A percentile compares a stretch with the other conserved stretches of the same genome.
These are phyloP conservation scores for Olivierus martensii DNA, from an alignment of 1,140 invertebrate genomes.

Conservation along the genomic window DNA sequence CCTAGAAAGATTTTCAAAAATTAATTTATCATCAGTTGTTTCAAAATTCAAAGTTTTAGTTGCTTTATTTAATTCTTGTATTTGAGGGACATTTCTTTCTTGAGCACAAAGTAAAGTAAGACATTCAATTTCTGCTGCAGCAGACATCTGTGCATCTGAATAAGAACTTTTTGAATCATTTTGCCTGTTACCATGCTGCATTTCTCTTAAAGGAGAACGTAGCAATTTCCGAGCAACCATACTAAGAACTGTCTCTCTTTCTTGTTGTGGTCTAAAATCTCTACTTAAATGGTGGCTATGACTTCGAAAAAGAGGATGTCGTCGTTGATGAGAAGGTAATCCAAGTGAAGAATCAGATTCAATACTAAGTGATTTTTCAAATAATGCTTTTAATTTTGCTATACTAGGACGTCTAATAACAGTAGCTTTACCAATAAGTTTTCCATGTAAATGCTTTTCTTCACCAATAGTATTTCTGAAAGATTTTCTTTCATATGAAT, in stretches of 20 bases:
- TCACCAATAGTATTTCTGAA: neutral
- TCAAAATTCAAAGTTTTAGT: too few relatives aligned
- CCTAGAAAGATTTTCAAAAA: too few relatives aligned
- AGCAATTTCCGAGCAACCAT: neutral
- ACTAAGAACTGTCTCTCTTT: neutral
- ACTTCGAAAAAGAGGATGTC: constrained; percentile 9
- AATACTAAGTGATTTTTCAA: constrained; percentile 26
- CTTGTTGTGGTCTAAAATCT: constrained; percentile 5
- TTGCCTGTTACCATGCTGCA: neutral
- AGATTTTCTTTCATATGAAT: too few relatives aligned
- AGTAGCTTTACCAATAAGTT: constrained; percentile 24
- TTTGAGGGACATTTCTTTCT: too few relatives aligned
- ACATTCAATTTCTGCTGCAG: too few relatives aligned
- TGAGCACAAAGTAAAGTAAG: too few relatives aligned
- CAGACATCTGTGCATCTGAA: too few relatives aligned
- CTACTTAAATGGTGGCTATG: constrained; percentile 9
- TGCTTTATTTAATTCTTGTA: too few relatives aligned
- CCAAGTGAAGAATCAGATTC: neutral
- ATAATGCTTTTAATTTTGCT: constrained; percentile 35
- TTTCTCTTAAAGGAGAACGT: neutral
- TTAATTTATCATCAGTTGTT: too few relatives aligned
- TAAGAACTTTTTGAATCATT: too few relatives aligned
- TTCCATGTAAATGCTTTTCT: constrained; percentile 12
- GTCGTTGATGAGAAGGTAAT: neutral
- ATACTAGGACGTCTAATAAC: constrained; percentile 33